Percentiles rank a stretch among this genome's conserved stretches.
Evolutionary conservation across 2,113 vertebrate genomes (phyloP).

Genomic region (Redunca redunca): DNA sequence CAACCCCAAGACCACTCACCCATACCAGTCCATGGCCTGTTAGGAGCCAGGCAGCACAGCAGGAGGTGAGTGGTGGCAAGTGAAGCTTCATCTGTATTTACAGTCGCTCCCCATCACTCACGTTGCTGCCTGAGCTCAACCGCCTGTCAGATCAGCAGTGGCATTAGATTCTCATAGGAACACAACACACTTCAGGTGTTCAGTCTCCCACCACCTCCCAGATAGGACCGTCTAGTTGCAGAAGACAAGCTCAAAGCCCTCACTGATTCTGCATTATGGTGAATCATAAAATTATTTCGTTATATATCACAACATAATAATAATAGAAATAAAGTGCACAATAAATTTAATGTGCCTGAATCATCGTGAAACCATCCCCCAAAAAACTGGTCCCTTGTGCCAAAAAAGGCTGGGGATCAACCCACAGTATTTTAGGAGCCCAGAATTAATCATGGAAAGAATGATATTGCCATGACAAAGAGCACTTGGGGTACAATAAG

Average conservation of each 20-base stretch:
- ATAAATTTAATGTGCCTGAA: not conserved
- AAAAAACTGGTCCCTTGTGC: not conserved
- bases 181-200: not conserved
- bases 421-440: not conserved
- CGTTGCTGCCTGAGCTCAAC: not conserved
- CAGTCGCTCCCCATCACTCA: rapidly evolving
- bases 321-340: not conserved
- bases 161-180: not conserved
- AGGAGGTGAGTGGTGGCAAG: not conserved
- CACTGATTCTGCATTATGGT: not conserved
- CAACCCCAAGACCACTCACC: not conserved
- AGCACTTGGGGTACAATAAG: not conserved
- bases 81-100: not conserved
- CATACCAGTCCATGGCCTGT: not conserved
- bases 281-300: not conserved
- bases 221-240: not conserved
- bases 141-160: not conserved
- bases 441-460: not conserved
- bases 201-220: not conserved
- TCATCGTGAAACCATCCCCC: not conserved
- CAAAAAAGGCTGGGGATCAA: not conserved
- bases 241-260: not conserved
- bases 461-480: not conserved
- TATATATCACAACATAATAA: not conserved
- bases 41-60: not conserved